Base-by-base conservation (phyloP, 2,888 invertebrate genomes). In the Eugnorisma glareosa region DNA sequence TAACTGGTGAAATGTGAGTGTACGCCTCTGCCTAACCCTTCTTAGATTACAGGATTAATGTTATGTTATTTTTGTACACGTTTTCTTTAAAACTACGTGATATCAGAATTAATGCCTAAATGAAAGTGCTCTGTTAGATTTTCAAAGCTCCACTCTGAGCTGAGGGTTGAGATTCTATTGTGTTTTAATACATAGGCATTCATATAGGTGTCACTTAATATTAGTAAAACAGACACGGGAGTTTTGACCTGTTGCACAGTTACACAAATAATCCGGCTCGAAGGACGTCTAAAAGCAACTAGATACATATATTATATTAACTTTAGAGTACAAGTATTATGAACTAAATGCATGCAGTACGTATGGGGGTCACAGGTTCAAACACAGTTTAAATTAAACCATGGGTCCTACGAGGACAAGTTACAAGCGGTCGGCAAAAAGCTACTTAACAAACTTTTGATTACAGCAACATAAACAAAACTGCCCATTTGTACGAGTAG, bases 291-390 rank as follows among this genome's bases (percentile, higher is more conserved):
- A 43, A 57, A 45, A 15, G 24, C 11, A 54, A n/a, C n/a, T 15
- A 74, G 18, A 28, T 77, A 54, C n/a, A n/a, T n/a, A n/a, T n/a
- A n/a, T n/a, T n/a, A n/a, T 63, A 63, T 77, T 24, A 75, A 66
- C 43, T 48, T 31, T 3, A 18, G 28, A 54, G 35, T 28, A 43
- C 8, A 4, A 21, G 21, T 40, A 63, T 3, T 24, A 51, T 13
- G 6, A 64, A 15, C 18, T 1, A 40, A 35, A n/a, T n/a, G n/a
- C n/a, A n/a, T 31, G n/a, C 31, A 2, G n/a, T n/a, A 37, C 11
- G 5, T 51, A 77, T 28, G 24, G 28, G 3, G 43, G 54, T 66
- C 51, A 77, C 43, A 28, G 8, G 28, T 77, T 7, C 8, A n/a
- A 35, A n/a, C 43, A 28, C 18, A 45, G 54, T 10, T 35, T 57